These are phyloP conservation scores for Plutomurus gul DNA, from an alignment of 1,140 invertebrate genomes.

Conservation along the genomic window DNA sequence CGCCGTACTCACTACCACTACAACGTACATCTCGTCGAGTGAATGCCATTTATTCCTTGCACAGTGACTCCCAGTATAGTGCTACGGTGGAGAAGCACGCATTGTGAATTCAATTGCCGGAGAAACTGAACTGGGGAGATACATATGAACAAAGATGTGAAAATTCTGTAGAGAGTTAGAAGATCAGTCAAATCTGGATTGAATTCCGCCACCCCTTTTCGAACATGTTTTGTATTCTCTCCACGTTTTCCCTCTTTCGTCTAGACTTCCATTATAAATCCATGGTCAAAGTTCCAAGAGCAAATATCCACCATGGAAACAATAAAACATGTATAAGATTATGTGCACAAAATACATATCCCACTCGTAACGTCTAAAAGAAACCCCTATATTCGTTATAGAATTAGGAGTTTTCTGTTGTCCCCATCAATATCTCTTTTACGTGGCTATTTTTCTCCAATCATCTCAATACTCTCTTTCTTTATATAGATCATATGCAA, in stretches of 20 bases:
- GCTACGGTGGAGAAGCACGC: neutral
- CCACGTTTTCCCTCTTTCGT: slow-evolving; percentile 19
- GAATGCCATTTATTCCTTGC: neutral
- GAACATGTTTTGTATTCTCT: neutral
- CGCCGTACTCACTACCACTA: too few species aligned
- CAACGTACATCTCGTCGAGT: too few species aligned
- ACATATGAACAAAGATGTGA: neutral
- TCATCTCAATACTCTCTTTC: too few species aligned
- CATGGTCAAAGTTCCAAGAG: slow-evolving; percentile 13
- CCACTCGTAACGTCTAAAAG: neutral
- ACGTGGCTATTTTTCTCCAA: too few species aligned
- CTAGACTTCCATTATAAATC: slow-evolving; percentile 25
- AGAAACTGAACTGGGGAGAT: neutral
- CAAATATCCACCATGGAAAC: neutral
- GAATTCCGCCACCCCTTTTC: neutral
- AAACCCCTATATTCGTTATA: too few species aligned
- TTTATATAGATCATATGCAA: too few species aligned
- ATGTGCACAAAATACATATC: neutral
- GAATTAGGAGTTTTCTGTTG: too few species aligned
- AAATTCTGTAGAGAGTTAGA: neutral
- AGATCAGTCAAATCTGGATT: slow-evolving; percentile 9
- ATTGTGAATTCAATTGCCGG: neutral
- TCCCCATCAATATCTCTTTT: too few species aligned
- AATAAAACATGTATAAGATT: neutral
- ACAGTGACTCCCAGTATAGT: neutral